Evolutionary conservation across 2,797 vertebrate species (phyloP), one percentile per base, ranked within the genome.

Genomic region (Myotis daubentonii): DNA sequence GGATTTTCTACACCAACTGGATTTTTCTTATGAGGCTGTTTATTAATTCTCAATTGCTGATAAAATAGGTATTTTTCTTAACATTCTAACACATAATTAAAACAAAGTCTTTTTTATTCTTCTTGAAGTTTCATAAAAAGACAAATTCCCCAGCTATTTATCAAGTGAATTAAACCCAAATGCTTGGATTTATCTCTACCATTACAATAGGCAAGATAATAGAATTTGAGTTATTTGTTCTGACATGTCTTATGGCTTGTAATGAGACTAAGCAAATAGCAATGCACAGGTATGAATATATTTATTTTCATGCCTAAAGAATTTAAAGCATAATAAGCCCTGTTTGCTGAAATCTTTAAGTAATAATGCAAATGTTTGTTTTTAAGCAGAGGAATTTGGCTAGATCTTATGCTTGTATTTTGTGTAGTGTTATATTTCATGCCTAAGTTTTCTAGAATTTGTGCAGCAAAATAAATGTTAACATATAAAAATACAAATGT

Each of bases 281-380:
- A 89, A 53, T 15, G 53, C 41, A 72, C 2, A 44, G 2, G 22
- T 38, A 62, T 53, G 49, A 41, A 25, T 70, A 36, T 66, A 53
- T 79, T 93, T 89, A 93, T 60, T 94, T 93, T 91, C 16, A 33
- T 53, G 33, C 28, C 22, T 41, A 65, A 70, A 53, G 53, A 85
- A 94, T 76, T 91, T 83, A 68, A 84, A 84, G 9, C 17, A 47
- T 74, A 87, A 87, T 68, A 87, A 55, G 3, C 16, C 65, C 10
- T 41, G 6, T 20, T 65, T 60, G 25, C 30, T 79, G n/a, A 93
- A 82, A 70, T 36, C 5, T 76, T 72, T 51, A 55, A 89, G n/a
- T 53, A 70, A 51, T 70, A 76, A 74, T 7, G 22, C 3, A 51
- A 87, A 68, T 86, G 30, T 22, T 15, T 78, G 0, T 38, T 30